Base-by-base conservation (phyloP, 2,888 invertebrate genomes). In the Drosophila tanythrix region DNA sequence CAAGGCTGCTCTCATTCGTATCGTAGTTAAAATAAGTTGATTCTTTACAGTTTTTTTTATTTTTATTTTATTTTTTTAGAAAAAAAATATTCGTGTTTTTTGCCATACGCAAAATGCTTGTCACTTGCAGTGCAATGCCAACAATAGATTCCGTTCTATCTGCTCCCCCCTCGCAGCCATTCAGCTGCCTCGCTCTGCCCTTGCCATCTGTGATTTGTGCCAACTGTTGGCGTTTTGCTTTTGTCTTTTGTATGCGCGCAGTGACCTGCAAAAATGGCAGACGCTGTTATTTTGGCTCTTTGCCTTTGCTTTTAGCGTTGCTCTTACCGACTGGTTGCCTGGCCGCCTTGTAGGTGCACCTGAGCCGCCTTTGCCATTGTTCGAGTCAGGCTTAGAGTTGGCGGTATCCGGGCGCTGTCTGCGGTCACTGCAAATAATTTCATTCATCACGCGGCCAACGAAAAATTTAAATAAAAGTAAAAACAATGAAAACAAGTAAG, bases 241-340 rank as follows among this genome's bases (percentile, higher is more conserved):
- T 85, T 90, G 91, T 83, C 90, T 83, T 88, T 88, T 88, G 91
- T 90, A 79, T 86, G 84, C 84, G 91, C 91, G 82, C 92, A 92
- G 89, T 92, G 91, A 92, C 91, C 91, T 91, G 92, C 91, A 83
- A 91, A 92, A 92, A 88, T 82, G 87, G 90, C 92, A 92, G 92
- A 91, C 92, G 85, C 79, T 79, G 64, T 79, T 83, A 83, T 87
- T 88, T 86, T 82, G 70, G 75, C 78, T 65, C 64, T 67, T 68
- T 67, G 59, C 56, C 40, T 40, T 18, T 38, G 43, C 53, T 53
- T 15, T 25, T 46, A 46, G 15, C 46, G 18, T 18, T 18, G 25
- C 25, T 15, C n/a, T 8, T 38, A 36, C 50, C 38, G 64, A 7
- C 11, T 31, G 13, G 51, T n/a, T 18, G 46, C 31, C 69, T 8